phyloP scores from a whole-genome alignment of 2,113 vertebrate genomes.

The Percina caprodes region DNA sequence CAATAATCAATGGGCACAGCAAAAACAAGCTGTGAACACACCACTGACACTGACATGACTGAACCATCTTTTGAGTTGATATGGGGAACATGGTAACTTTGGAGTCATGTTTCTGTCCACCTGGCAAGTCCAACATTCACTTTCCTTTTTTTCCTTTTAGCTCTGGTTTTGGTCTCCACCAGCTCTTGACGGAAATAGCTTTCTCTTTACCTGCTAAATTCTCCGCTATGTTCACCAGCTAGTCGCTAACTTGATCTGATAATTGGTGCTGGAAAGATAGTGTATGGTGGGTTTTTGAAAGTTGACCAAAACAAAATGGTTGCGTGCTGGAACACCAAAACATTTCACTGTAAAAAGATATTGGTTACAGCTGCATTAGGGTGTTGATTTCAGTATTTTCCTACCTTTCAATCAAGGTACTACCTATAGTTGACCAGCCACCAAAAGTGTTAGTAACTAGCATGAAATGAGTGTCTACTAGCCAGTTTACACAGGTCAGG shows the following conservation, averaged over 20 bases:
- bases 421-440: not conserved
- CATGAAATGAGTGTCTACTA: not conserved
- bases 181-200: not conserved
- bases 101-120: not conserved
- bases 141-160: constrained; percentile 5
- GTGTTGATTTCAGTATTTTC: not conserved
- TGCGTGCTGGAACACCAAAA: not conserved
- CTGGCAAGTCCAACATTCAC: not conserved
- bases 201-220: not conserved
- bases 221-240: not conserved
- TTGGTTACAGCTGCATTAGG: not conserved
- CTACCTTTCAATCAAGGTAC: not conserved
- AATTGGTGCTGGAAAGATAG: not conserved
- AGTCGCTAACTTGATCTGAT: not conserved
- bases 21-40: not conserved
- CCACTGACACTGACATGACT: not conserved
- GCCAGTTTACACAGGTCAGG: not conserved
- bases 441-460: not conserved
- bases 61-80: not conserved
- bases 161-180: not conserved
- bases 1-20: too few relatives aligned
- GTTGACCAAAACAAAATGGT: not conserved
- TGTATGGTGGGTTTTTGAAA: not conserved
- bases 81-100: not conserved
- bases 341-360: not conserved